These are phyloP conservation scores for Scortum barcoo DNA, from an alignment of 2,113 vertebrate genomes.

Conservation along the genomic window DNA sequence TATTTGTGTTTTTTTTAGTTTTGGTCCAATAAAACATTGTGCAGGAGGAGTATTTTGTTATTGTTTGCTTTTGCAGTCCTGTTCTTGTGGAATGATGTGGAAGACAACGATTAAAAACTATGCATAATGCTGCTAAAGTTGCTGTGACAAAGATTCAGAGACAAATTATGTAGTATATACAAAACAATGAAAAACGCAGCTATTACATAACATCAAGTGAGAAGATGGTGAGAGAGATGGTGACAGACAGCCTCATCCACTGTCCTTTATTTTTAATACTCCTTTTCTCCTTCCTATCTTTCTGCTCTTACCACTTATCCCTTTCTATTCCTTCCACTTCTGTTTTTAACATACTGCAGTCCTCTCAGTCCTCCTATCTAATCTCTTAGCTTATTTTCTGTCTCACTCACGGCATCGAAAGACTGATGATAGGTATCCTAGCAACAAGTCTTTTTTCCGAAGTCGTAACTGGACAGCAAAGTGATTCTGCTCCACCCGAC, in stretches of 20 bases:
- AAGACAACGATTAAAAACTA: background rate
- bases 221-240: conserved; percentile 3
- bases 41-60: background rate
- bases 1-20: background rate
- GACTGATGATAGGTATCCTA: conserved; percentile 65
- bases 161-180: conserved; percentile 19
- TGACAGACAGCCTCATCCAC: conserved; percentile 13
- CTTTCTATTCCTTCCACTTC: background rate
- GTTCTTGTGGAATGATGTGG: background rate
- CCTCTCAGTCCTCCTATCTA: conserved; percentile 6
- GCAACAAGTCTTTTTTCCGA: conserved; percentile 50
- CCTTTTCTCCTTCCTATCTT: background rate
- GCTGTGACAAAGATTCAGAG: background rate
- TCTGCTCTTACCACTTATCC: background rate
- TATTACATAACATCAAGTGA: conserved; percentile 48
- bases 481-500: conserved; percentile 46
- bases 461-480: conserved; percentile 52
- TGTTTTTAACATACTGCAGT: conserved; percentile 15
- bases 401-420: conserved; percentile 27
- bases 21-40: background rate
- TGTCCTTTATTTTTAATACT: conserved; percentile 12
- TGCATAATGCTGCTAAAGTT: background rate
- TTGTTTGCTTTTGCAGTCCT: background rate
- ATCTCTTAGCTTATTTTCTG: conserved; percentile 18
- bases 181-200: background rate